These are phyloP conservation scores for Dryococelus australis DNA, from an alignment of 2,888 invertebrate species.

Conservation along the genomic window DNA sequence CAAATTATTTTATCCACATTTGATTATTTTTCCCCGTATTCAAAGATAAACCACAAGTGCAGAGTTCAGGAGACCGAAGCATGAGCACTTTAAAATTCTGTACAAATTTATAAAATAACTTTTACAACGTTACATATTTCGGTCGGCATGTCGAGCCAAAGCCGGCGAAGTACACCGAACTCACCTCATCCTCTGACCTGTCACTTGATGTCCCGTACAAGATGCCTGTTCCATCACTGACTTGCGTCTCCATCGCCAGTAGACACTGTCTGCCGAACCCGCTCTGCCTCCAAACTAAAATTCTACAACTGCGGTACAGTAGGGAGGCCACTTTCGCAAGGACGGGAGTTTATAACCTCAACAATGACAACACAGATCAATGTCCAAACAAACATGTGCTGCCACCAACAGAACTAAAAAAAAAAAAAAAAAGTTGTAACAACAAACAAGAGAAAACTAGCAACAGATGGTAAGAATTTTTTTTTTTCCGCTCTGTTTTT, in stretches of 20 bases:
- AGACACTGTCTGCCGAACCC: background rate
- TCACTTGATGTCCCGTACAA: slow-evolving; percentile 5
- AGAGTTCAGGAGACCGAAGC: too few species aligned
- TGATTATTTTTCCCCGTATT: too few species aligned
- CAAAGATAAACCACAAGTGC: too few species aligned
- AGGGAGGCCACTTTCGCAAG: slow-evolving; percentile 19
- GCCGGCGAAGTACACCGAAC: background rate
- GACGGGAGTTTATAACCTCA: slow-evolving; percentile 3
- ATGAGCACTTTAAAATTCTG: too few species aligned
- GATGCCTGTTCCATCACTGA: slow-evolving; percentile 2
- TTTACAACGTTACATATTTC: too few species aligned
- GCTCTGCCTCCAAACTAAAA: background rate
- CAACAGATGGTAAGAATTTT: background rate
- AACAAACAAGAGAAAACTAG: background rate
- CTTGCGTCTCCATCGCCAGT: slow-evolving; percentile 21
- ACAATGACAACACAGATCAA: background rate
- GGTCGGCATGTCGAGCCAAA: background rate
- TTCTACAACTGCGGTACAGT: background rate
- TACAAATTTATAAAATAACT: too few species aligned
- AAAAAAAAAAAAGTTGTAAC: background rate
- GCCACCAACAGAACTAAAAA: background rate
- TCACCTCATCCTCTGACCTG: slow-evolving; percentile 18
- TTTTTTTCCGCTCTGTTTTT: too few species aligned
- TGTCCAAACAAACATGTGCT: background rate
- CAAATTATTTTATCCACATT: too few species aligned